These are phyloP conservation scores for Macrophya annulata DNA, from an alignment of 2,888 invertebrate species.

Conservation along the genomic window DNA sequence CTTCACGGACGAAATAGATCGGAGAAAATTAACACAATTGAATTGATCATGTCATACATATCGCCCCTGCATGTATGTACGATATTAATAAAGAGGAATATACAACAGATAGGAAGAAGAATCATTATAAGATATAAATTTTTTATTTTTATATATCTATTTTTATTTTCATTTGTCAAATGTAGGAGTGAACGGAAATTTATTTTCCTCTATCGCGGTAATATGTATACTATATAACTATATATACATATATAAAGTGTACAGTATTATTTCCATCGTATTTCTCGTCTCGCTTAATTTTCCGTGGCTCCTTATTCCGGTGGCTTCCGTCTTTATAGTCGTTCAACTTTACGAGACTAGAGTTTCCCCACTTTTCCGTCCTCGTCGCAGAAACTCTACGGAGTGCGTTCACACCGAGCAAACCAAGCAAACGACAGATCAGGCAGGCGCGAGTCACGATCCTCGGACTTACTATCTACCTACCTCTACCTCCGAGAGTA, in stretches of 20 bases:
- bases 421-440: neutral
- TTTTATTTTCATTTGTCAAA: neutral
- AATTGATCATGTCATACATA: neutral
- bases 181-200: neutral
- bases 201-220: neutral
- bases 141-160: neutral
- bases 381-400: neutral
- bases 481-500: neutral
- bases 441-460: conserved; percentile 19
- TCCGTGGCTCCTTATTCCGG: neutral
- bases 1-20: neutral
- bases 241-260: neutral
- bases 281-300: neutral
- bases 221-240: too few species aligned
- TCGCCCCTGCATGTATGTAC: too few species aligned
- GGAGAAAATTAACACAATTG: conserved; percentile 7
- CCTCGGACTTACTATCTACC: conserved; percentile 5
- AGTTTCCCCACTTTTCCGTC: neutral
- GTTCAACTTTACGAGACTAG: conserved; percentile 15
- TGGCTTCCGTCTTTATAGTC: conserved; percentile 19
- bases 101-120: too few species aligned
- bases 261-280: neutral
- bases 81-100: too few species aligned
- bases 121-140: too few species aligned
- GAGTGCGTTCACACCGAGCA: conserved; percentile 18